Percentiles rank a stretch among this genome's conserved stretches.
These are phyloP conservation scores for Naso thynnoides DNA, from an alignment of 2,797 vertebrate species.

Conservation along the genomic window DNA sequence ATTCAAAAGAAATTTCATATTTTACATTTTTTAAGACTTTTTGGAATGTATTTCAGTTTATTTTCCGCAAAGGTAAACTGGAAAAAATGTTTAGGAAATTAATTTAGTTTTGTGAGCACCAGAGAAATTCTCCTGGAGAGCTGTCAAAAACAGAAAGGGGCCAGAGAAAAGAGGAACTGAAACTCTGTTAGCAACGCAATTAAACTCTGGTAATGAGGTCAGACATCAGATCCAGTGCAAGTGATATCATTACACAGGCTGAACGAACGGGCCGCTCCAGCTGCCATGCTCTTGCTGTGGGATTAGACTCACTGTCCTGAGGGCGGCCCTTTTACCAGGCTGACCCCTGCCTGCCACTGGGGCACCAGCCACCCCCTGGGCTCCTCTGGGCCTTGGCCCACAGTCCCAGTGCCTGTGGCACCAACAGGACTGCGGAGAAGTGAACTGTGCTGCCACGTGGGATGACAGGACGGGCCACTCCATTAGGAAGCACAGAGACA, in stretches of 20 bases:
- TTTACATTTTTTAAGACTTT: too few relatives aligned
- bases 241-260: slow-evolving; percentile 96
- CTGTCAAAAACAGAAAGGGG: slow-evolving; percentile 92
- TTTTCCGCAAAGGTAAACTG: slow-evolving; percentile 73
- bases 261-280: slow-evolving; percentile 89
- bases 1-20: neutral
- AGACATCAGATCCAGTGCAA: slow-evolving; percentile 97
- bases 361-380: slow-evolving; percentile 72
- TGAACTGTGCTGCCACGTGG: slow-evolving; percentile 84
- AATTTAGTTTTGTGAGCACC: slow-evolving; percentile 86
- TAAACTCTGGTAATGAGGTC: slow-evolving; percentile 99
- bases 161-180: slow-evolving; percentile 92
- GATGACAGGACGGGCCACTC: slow-evolving; percentile 83
- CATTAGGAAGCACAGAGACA: slow-evolving; percentile 83
- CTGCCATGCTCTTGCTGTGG: slow-evolving; percentile 88
- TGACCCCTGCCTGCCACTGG: slow-evolving; percentile 79
- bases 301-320: slow-evolving; percentile 86
- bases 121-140: slow-evolving; percentile 88
- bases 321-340: slow-evolving; percentile 78
- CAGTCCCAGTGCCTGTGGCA: slow-evolving; percentile 76
- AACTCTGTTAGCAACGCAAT: slow-evolving; percentile 98
- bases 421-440: slow-evolving; percentile 77
- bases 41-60: neutral
- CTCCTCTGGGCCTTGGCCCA: slow-evolving; percentile 65
- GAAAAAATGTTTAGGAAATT: slow-evolving; percentile 87